Evolutionary conservation across 2,888 invertebrate species (phyloP), one percentile per base, ranked within the genome.

Genomic region (Nemurella pictetii): DNA sequence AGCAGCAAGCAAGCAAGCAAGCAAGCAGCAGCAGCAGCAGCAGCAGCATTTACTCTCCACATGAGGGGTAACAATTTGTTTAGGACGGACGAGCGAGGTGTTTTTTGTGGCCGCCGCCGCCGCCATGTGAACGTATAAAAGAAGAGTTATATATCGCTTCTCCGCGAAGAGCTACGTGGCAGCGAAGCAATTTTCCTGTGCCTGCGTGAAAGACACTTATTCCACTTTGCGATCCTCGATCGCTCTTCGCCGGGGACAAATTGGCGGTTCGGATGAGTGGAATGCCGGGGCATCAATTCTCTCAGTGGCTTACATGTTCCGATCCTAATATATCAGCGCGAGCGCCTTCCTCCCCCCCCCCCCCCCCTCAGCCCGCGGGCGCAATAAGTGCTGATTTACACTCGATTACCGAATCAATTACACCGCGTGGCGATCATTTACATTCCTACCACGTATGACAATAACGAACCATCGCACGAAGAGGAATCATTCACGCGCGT

Each of bases 111-210:
- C 30, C 4, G 5, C 30, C n/a, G 26, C 20, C 25, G 36, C 26
- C 0, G 27, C 3, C 25, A 80, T 15, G 72, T 27, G 82, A 82
- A 55, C 82, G 29, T 80, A 80, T 80, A 82, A 82, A 82, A 82
- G 82, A 82, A 55, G 82, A 82, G 82, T 82, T 82, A 82, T 82
- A 82, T 72, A 55, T 82, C 82, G 82, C 80, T 77, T 29, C 36
- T 84, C 55, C 74, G 32, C 80, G 73, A 36, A 72, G 81, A 77
- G 55, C 72, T n/a, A 80, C 55, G 28, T 83, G 55, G 55, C 55
- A 20, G 20, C 55, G 85, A 82, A 85, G 85, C 85, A 84, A 84
- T 84, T 84, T 84, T 84, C 84, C 74, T 36, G 36, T 12, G 55
- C 55, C 2, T 20, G 55, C 73, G 81, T 35, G 72, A 82, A 80